Base-by-base conservation (phyloP, 2,888 invertebrate species). In the Tiphia femorata region DNA sequence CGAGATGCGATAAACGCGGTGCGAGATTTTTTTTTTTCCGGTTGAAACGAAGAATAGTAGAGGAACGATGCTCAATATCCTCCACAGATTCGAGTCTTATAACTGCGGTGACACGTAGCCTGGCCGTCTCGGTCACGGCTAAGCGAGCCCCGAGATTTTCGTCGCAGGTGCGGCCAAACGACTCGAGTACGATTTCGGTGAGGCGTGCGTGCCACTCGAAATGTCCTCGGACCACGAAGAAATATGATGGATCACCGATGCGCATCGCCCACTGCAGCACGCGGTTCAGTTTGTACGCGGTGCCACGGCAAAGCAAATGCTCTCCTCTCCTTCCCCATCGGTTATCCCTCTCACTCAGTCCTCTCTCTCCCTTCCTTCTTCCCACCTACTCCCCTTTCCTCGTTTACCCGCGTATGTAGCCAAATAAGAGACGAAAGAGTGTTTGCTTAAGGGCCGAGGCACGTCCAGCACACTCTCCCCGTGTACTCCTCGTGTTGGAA, bases 381-480 rank as follows among this genome's bases (percentile, higher is more conserved):
- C n/a, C n/a, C n/a, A n/a, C n/a, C n/a, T n/a, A n/a, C n/a, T n/a
- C n/a, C n/a, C n/a, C n/a, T n/a, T n/a, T n/a, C 12, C 51, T 48
- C 49, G 54, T 58, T 58, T 50, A 56, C 50, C 43, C 59, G 40
- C 5, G 52, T 61, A 69, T 71, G 68, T 70, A 70, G 60, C 67
- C 70, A 74, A 74, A 74, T 70, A 67, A 60, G 43, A 33, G 57
- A 43, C 57, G 58, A 49, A 56, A 61, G 59, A 50, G 55, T 77
- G 72, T 77, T 77, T 78, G 63, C 59, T 76, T 67, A 70, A 67
- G 71, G 58, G 65, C 60, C 63, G 53, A 67, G 61, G 69, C 77
- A 78, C 77, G 75, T 75, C 48, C 69, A 52, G 63, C 53, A 58
- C 37, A 47, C 48, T 43, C 48, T 49, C 49, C 49, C 44, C 47